Conservation (phyloP, 2,888 invertebrate species). For the Pteria penguin region DNA sequence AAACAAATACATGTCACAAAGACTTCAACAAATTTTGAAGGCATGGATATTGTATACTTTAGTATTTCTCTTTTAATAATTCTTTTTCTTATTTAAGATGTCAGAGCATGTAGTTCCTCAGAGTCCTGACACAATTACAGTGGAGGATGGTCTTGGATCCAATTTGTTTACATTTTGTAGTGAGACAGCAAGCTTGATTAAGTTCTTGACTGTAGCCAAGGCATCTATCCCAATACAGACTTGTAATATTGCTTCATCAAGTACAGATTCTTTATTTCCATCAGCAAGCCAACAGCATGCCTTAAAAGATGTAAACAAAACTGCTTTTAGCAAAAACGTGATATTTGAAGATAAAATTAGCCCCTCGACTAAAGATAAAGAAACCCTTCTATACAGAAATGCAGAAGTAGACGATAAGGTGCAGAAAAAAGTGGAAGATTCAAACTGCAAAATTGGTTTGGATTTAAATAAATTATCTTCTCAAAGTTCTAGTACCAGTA, state of each 20-base stretch:
- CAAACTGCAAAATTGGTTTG: too few species aligned
- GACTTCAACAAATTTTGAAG: too few species aligned
- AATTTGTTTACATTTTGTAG: conserved; percentile 67
- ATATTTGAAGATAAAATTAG: not conserved
- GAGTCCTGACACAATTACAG: not conserved
- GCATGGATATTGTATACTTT: too few species aligned
- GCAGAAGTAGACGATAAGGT: too few species aligned
- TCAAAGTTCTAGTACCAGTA: not conserved
- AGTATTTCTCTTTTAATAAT: too few species aligned
- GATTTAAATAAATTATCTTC: too few species aligned
- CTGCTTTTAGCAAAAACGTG: not conserved
- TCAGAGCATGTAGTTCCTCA: not conserved
- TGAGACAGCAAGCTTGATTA: conserved; percentile 69
- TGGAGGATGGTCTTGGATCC: conserved; percentile 48
- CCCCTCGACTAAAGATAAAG: too few species aligned
- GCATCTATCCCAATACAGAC: conserved; percentile 12
- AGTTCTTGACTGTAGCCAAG: conserved; percentile 64
- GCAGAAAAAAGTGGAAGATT: too few species aligned
- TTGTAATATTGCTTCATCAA: not conserved
- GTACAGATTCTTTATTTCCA: not conserved
- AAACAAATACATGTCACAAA: too few species aligned
- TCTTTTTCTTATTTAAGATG: not conserved
- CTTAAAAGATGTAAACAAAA: not conserved
- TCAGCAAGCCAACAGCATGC: not conserved
- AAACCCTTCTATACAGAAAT: too few species aligned